A percentile compares a stretch with the other conserved stretches of the same genome.
These are phyloP conservation scores for Cyclophora albipunctata DNA, from an alignment of 2,888 invertebrate genomes.

Conservation along the genomic window DNA sequence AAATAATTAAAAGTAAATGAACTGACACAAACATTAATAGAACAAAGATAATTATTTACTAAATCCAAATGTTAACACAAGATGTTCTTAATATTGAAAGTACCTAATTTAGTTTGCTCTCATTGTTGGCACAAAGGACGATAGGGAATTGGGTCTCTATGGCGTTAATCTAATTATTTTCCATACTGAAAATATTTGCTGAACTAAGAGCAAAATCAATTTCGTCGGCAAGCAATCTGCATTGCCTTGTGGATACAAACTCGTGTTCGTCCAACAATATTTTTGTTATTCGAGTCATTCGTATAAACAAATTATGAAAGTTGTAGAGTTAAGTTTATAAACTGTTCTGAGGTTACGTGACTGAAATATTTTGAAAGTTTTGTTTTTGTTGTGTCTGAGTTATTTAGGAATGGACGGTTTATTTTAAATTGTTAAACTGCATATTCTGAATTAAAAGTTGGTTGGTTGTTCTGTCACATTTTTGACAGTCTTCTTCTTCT, in stretches of 20 bases:
- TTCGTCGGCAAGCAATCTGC: conserved; percentile 12
- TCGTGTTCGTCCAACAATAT: background rate
- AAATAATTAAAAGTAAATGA: no score
- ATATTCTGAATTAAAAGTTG: no score
- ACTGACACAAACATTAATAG: no score
- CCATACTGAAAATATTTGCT: conserved; percentile 13
- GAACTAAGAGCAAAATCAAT: conserved; percentile 8
- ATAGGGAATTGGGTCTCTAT: conserved; percentile 8
- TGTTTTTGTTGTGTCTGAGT: no score
- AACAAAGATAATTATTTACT: no score
- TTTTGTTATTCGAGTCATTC: conserved; percentile 17
- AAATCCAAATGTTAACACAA: no score
- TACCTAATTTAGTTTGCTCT: conserved; percentile 3
- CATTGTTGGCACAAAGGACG: conserved; percentile 7
- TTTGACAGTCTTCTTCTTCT: no score
- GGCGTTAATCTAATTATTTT: conserved; percentile 11
- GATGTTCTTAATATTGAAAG: no score
- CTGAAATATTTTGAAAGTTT: conserved; percentile 3
- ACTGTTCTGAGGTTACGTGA: conserved; percentile 15
- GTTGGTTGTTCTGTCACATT: no score
- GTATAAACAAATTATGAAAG: conserved; percentile 14
- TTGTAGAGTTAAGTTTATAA: conserved; percentile 13
- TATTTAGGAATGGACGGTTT: no score
- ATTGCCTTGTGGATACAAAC: background rate
- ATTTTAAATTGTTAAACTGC: no score